Evolutionary conservation across 1,140 invertebrate species (phyloP).

Genomic region (Thaumatotibia leucotreta): DNA sequence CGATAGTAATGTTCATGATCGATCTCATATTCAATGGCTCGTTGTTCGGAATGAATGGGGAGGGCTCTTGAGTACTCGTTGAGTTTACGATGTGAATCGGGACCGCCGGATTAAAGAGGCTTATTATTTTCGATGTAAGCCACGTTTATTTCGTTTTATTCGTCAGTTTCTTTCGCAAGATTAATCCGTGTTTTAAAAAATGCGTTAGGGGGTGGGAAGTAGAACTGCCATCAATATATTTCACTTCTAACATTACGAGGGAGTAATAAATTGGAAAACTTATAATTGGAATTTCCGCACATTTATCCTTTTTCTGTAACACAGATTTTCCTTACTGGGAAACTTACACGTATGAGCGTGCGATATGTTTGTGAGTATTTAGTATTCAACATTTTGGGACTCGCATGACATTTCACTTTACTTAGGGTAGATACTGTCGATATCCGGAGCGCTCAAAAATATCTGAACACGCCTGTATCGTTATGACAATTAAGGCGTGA

Average conservation of each 20-base stretch:
- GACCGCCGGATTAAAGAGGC: conserved; percentile 18
- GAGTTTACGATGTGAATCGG: conserved; percentile 21
- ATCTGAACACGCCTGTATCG: too few species aligned
- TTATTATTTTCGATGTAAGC: conserved; percentile 21
- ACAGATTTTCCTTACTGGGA: background rate
- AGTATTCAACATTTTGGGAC: too few species aligned
- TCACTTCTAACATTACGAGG: background rate
- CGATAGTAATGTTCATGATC: conserved; percentile 42
- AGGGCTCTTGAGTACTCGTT: conserved; percentile 23
- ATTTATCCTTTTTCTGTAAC: background rate
- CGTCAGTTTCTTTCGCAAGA: conserved; percentile 6
- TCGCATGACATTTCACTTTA: too few species aligned
- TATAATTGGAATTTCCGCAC: background rate
- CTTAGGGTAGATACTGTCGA: too few species aligned
- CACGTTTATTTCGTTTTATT: conserved; percentile 3
- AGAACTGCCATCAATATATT: conserved; percentile 11
- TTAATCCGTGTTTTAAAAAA: background rate
- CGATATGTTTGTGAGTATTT: too few species aligned
- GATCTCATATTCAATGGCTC: conserved; percentile 38
- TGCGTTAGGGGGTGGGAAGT: background rate
- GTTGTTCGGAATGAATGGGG: conserved; percentile 27
- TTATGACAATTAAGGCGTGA: too few species aligned
- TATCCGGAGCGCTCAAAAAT: too few species aligned
- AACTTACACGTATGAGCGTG: background rate
- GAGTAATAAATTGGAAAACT: conserved; percentile 10